Evolutionary conservation across 2,113 vertebrate genomes (phyloP).

Genomic region (Petromus typicus): DNA sequence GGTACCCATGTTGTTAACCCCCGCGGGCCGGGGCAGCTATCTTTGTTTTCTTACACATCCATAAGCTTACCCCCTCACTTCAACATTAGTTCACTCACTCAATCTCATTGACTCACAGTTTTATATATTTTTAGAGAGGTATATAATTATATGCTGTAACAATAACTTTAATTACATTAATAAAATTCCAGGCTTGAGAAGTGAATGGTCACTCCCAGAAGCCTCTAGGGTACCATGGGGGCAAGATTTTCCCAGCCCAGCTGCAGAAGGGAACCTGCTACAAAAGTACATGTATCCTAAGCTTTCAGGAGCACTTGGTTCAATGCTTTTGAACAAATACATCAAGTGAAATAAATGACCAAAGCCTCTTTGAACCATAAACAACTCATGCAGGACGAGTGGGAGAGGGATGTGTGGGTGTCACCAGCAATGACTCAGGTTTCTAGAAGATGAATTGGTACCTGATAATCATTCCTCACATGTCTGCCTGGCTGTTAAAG

Average conservation of each 20-base stretch:
- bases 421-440: neutral
- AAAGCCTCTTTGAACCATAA: neutral
- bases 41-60: neutral
- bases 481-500: neutral
- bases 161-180: neutral
- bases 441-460: neutral
- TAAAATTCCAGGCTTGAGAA: neutral
- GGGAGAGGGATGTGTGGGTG: neutral
- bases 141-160: neutral
- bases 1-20: too few species aligned
- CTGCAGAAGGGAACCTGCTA: neutral
- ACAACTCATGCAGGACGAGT: neutral
- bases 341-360: neutral
- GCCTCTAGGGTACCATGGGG: too few species aligned
- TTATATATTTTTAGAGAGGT: neutral
- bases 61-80: neutral
- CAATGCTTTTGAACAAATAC: neutral
- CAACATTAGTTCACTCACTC: neutral
- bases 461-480: neutral
- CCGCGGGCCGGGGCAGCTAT: too few species aligned
- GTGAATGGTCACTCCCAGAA: neutral
- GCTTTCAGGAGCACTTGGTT: neutral
- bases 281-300: neutral
- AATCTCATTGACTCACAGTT: neutral
- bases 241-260: neutral